Evolutionary conservation across 2,113 vertebrate genomes (phyloP).

Genomic region (Syrmaticus mikado): DNA sequence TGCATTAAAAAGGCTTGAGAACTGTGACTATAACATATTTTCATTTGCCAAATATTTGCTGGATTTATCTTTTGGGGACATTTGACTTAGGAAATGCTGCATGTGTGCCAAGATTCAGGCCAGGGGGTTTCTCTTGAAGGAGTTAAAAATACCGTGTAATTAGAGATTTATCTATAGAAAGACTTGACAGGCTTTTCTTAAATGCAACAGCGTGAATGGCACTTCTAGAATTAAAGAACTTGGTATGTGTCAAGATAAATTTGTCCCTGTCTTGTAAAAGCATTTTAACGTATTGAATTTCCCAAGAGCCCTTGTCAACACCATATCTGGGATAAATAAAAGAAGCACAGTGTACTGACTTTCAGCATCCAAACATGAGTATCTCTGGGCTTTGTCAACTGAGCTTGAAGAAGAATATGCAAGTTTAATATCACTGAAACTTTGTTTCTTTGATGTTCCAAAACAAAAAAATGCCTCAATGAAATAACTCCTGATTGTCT

Average conservation of each 20-base stretch:
- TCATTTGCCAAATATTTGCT: slow-evolving; percentile 52
- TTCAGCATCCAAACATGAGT: slow-evolving; percentile 14
- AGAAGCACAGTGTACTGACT: slow-evolving; percentile 33
- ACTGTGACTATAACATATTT: slow-evolving; percentile 45
- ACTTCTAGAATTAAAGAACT: slow-evolving; percentile 70
- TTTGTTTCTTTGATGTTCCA: slow-evolving; percentile 36
- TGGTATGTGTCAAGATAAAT: slow-evolving; percentile 57
- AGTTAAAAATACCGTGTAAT: slow-evolving; percentile 53
- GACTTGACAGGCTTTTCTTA: slow-evolving; percentile 52
- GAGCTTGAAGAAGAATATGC: slow-evolving; percentile 28
- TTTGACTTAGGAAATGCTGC: slow-evolving; percentile 24
- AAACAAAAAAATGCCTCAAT: neutral
- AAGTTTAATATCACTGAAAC: slow-evolving; percentile 5
- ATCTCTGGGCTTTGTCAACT: slow-evolving; percentile 46
- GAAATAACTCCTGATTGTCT: slow-evolving; percentile 12
- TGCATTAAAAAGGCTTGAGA: neutral
- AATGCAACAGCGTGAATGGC: slow-evolving; percentile 39
- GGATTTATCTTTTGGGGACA: slow-evolving; percentile 12
- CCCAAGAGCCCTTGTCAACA: slow-evolving; percentile 64
- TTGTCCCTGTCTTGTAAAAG: slow-evolving; percentile 66
- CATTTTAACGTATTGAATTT: slow-evolving; percentile 71
- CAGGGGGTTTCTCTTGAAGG: slow-evolving; percentile 3
- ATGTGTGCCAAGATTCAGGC: slow-evolving; percentile 51
- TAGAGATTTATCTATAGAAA: slow-evolving; percentile 61
- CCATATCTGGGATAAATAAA: slow-evolving; percentile 53